These are phyloP conservation scores for Thumatha senex DNA, from an alignment of 2,888 invertebrate genomes.

Conservation along the genomic window DNA sequence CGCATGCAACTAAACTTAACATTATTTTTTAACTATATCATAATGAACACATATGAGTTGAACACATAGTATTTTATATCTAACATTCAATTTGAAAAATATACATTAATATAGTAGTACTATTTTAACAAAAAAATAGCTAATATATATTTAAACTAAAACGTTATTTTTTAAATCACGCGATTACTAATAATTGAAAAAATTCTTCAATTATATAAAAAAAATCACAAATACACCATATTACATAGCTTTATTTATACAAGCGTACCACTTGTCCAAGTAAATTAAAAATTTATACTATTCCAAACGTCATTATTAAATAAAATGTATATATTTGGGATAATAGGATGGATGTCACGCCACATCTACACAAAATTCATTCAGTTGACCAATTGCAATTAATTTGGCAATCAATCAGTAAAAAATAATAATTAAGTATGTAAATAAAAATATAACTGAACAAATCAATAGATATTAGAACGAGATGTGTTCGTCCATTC, in stretches of 20 bases:
- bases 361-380: too few relatives aligned
- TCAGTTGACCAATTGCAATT: too few relatives aligned
- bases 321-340: too few relatives aligned
- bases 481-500: slow-evolving; percentile 25
- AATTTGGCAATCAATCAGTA: not conserved
- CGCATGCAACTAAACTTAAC: slow-evolving; percentile 44
- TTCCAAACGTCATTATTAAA: too few relatives aligned
- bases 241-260: too few relatives aligned
- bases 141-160: slow-evolving; percentile 73
- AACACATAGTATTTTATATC: slow-evolving; percentile 65
- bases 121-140: slow-evolving; percentile 57
- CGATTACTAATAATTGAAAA: slow-evolving; percentile 41
- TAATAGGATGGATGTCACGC: too few relatives aligned
- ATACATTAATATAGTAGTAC: slow-evolving; percentile 43
- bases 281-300: too few relatives aligned
- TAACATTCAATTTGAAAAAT: slow-evolving; percentile 37
- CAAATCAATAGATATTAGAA: slow-evolving; percentile 31
- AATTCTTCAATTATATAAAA: too few relatives aligned
- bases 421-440: slow-evolving; percentile 50
- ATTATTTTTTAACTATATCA: slow-evolving; percentile 39
- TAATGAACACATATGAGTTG: slow-evolving; percentile 34
- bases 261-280: too few relatives aligned
- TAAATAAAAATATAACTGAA: slow-evolving; percentile 22
- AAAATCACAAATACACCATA: too few relatives aligned
- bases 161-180: slow-evolving; percentile 58